Conservation (phyloP, 2,888 invertebrate species). For the Andrena bicolor region DNA sequence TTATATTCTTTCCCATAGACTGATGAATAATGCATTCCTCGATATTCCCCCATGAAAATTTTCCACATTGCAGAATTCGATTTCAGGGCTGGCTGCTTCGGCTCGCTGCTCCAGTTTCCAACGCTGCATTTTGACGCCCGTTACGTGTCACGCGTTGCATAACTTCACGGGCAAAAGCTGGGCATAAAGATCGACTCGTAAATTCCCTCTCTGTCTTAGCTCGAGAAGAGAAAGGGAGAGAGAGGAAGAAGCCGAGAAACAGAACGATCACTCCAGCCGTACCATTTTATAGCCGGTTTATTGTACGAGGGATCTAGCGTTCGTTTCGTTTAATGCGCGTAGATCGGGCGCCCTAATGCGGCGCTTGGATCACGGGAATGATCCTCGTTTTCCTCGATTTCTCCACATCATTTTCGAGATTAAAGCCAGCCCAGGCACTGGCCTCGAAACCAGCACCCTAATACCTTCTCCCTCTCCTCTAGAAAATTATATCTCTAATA, state of each 20-base stretch:
- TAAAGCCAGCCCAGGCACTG: neutral
- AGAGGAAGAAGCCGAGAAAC: conserved; percentile 7
- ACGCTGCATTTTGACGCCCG: conserved; percentile 17
- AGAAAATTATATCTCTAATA: too few species aligned
- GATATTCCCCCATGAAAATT: neutral
- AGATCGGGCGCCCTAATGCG: conserved; percentile 9
- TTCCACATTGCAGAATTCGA: conserved; percentile 9
- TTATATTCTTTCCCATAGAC: too few species aligned
- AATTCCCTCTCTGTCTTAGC: conserved; percentile 1
- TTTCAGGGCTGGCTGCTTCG: conserved; percentile 9
- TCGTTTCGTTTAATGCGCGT: conserved; percentile 32
- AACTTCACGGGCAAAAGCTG: conserved; percentile 20
- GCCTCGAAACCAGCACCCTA: too few species aligned
- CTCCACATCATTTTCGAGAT: neutral
- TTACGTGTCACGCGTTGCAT: conserved; percentile 22
- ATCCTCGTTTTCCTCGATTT: neutral
- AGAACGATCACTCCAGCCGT: conserved; percentile 9
- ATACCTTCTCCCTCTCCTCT: too few species aligned
- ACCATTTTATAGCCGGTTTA: conserved; percentile 40
- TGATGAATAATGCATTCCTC: neutral
- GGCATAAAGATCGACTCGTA: conserved; percentile 27
- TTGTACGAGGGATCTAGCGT: conserved; percentile 37
- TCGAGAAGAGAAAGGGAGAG: neutral
- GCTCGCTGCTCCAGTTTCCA: conserved; percentile 19
- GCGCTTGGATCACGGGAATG: conserved; percentile 9